phyloP scores from a whole-genome alignment of 1,140 invertebrate genomes.

The Drosophila nigromelanica region DNA sequence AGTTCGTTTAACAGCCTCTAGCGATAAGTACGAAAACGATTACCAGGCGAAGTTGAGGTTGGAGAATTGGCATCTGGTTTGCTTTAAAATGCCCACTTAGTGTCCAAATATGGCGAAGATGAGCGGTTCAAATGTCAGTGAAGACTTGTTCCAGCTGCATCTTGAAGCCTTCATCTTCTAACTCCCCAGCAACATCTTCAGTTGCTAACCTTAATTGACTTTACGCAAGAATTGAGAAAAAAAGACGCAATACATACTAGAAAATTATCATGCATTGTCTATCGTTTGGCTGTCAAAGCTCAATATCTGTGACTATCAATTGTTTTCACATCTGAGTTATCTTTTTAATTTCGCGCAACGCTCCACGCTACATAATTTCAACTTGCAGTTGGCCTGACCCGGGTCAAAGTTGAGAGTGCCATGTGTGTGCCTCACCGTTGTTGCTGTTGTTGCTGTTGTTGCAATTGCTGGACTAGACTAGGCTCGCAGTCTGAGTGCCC shows the following conservation, averaged over 20 bases:
- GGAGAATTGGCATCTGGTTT: conserved; percentile 32
- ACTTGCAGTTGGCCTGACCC: conserved; percentile 72
- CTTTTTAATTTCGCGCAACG: conserved; percentile 68
- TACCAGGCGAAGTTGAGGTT: background rate
- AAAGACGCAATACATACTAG: conserved; percentile 20
- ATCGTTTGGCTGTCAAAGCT: conserved; percentile 77
- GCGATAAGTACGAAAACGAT: conserved; percentile 12
- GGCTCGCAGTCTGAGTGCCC: conserved; percentile 33
- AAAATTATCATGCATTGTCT: conserved; percentile 69
- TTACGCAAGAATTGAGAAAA: conserved; percentile 39
- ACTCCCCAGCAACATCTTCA: conserved; percentile 27
- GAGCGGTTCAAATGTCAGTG: conserved; percentile 50
- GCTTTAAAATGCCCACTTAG: conserved; percentile 45
- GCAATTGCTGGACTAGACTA: conserved; percentile 32
- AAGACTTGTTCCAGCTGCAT: conserved; percentile 47
- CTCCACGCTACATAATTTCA: conserved; percentile 66
- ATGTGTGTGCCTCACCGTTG: conserved; percentile 41
- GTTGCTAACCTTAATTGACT: conserved; percentile 72
- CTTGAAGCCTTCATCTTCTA: conserved; percentile 46
- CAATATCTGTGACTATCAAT: conserved; percentile 82
- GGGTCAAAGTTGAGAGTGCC: conserved; percentile 74
- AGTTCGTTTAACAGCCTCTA: conserved; percentile 64
- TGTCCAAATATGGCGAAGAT: conserved; percentile 52
- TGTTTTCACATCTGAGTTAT: conserved; percentile 81
- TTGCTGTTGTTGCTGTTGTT: conserved; percentile 25